These are phyloP conservation scores for Volucella inflata DNA, from an alignment of 2,888 invertebrate genomes.

Conservation along the genomic window DNA sequence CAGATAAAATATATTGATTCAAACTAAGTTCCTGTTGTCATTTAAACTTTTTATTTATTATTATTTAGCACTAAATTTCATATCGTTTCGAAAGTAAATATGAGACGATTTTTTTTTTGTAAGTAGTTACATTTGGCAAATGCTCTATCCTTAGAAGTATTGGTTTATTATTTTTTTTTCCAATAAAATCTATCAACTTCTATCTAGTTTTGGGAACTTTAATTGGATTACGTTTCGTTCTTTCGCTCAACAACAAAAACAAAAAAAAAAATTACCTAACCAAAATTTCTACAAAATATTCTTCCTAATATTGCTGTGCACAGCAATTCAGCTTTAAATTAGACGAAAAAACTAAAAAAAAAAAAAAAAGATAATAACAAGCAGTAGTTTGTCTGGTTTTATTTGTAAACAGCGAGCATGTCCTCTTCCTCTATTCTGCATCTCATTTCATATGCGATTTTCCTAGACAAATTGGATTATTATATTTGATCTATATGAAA, in stretches of 20 bases:
- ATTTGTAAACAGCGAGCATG: slow-evolving; percentile 83
- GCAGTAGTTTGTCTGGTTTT: slow-evolving; percentile 82
- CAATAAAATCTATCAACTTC: slow-evolving; percentile 33
- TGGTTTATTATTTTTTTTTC: slow-evolving; percentile 9
- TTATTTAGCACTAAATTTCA: too few species aligned
- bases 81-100: too few species aligned
- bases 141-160: slow-evolving; percentile 4
- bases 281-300: slow-evolving; percentile 34
- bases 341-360: slow-evolving; percentile 14
- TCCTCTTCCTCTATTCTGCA: slow-evolving; percentile 74
- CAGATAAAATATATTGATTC: too few species aligned
- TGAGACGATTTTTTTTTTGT: background rate
- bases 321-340: slow-evolving; percentile 40
- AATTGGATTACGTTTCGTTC: slow-evolving; percentile 31
- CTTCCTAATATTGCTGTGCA: slow-evolving; percentile 7
- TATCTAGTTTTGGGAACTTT: slow-evolving; percentile 39
- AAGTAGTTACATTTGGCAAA: slow-evolving; percentile 19
- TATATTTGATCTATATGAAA: slow-evolving; percentile 43
- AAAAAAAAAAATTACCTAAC: background rate
- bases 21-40: too few species aligned
- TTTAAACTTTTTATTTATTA: too few species aligned
- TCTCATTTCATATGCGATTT: slow-evolving; percentile 51
- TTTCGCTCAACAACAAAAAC: slow-evolving; percentile 3
- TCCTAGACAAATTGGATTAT: slow-evolving; percentile 39
- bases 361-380: slow-evolving; percentile 26